These are phyloP conservation scores for Phylloscopus trochiloides DNA, from an alignment of 2,113 vertebrate genomes.

Conservation along the genomic window DNA sequence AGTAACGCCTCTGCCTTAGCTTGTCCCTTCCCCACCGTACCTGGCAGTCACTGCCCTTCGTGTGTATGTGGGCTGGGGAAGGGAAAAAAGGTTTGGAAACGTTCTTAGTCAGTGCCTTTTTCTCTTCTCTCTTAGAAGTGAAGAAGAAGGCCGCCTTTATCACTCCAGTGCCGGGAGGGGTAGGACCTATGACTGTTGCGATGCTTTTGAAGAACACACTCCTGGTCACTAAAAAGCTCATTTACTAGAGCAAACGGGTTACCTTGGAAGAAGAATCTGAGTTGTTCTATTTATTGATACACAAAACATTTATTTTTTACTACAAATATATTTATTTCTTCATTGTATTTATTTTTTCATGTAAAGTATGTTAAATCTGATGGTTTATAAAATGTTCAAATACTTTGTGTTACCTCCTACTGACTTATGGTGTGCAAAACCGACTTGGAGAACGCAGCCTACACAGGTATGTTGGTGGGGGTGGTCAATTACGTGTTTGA, in stretches of 20 bases:
- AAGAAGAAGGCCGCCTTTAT: slow-evolving; percentile 89
- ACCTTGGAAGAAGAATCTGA: not conserved
- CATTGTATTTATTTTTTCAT: slow-evolving; percentile 75
- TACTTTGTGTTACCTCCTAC: slow-evolving; percentile 13
- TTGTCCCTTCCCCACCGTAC: not conserved
- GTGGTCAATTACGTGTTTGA: not conserved
- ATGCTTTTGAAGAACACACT: slow-evolving; percentile 93
- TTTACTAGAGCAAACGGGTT: slow-evolving; percentile 68
- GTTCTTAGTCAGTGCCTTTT: not conserved
- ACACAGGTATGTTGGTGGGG: not conserved
- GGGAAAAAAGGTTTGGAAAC: not conserved
- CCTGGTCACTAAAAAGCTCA: slow-evolving; percentile 79
- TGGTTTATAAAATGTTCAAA: not conserved
- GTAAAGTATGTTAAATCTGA: not conserved
- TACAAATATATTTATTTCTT: slow-evolving; percentile 75
- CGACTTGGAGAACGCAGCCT: not conserved
- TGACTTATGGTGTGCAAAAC: not conserved
- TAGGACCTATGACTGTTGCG: slow-evolving; percentile 90
- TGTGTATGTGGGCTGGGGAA: rapidly evolving
- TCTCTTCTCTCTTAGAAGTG: slow-evolving; percentile 77
- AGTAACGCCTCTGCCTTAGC: not conserved
- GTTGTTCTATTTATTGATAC: slow-evolving; percentile 52
- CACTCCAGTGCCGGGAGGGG: slow-evolving; percentile 89
- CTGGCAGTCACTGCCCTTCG: not conserved
- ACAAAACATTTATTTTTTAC: slow-evolving; percentile 68